A percentile compares a stretch with the other conserved stretches of the same genome.
Evolutionary conservation across 1,140 invertebrate genomes (phyloP).

Genomic region (Camponotus floridanus): DNA sequence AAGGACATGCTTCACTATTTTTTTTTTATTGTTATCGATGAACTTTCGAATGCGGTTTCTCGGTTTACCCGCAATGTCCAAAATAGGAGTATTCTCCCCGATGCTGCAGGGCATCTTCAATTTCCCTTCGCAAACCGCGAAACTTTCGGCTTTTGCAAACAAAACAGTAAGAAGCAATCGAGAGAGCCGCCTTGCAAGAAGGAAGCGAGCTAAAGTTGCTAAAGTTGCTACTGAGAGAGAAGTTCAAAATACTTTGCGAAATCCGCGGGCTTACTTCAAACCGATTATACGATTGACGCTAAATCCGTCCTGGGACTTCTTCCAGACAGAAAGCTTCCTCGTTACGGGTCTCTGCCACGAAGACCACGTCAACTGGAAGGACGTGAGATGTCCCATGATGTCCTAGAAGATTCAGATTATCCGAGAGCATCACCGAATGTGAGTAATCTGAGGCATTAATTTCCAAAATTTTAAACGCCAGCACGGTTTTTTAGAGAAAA

Average conservation of each 20-base stretch:
- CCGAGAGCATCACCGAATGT: slow-evolving; percentile 81
- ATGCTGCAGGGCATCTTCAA: not conserved
- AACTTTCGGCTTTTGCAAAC: slow-evolving; percentile 36
- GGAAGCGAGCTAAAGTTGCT: slow-evolving; percentile 4
- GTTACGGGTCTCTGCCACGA: slow-evolving; percentile 80
- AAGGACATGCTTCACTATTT: not conserved
- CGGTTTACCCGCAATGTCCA: not conserved
- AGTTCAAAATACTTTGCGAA: slow-evolving; percentile 56
- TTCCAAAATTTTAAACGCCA: not conserved
- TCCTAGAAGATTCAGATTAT: slow-evolving; percentile 80
- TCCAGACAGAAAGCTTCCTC: slow-evolving; percentile 81
- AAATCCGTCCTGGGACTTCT: slow-evolving; percentile 74
- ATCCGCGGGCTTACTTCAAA: slow-evolving; percentile 62
- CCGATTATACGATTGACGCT: slow-evolving; percentile 67
- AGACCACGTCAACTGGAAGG: slow-evolving; percentile 79
- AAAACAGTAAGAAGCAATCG: slow-evolving; percentile 38
- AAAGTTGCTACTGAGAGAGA: slow-evolving; percentile 43
- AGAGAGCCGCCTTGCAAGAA: slow-evolving; percentile 16
- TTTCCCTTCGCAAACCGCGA: slow-evolving; percentile 3
- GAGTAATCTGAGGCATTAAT: slow-evolving; percentile 62
- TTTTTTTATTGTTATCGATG: slow-evolving; percentile 4
- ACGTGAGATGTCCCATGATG: slow-evolving; percentile 77
- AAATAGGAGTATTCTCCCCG: not conserved
- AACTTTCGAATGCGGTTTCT: not conserved
- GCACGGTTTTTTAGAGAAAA: not conserved